phyloP scores from a whole-genome alignment of 2,113 vertebrate species.

The Tragulus kanchil region DNA sequence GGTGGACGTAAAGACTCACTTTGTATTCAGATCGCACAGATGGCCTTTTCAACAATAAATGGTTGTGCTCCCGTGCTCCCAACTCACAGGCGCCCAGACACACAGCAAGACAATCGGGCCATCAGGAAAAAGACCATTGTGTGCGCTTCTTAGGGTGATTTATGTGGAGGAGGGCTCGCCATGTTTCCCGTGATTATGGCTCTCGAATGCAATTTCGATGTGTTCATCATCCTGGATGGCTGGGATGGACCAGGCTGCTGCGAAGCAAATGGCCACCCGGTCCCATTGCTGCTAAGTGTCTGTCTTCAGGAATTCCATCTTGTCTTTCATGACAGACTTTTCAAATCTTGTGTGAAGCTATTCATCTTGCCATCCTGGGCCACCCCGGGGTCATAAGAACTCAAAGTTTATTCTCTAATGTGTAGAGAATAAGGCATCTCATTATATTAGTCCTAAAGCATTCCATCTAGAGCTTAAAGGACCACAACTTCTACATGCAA shows the following conservation, averaged over 20 bases:
- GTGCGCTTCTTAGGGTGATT: constrained; percentile 70
- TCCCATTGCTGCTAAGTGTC: background rate
- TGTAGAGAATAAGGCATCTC: background rate
- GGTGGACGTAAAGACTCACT: constrained; percentile 33
- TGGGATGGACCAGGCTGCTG: background rate
- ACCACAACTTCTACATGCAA: background rate
- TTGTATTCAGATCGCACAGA: constrained; percentile 79
- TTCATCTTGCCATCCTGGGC: background rate
- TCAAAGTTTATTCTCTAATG: background rate
- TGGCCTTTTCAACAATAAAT: constrained; percentile 77
- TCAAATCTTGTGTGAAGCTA: background rate
- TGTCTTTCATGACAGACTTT: background rate
- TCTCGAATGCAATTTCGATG: background rate
- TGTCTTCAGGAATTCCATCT: background rate
- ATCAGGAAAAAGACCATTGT: constrained; percentile 81
- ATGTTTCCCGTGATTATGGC: constrained; percentile 76
- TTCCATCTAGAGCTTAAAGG: background rate
- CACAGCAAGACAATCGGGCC: constrained; percentile 73
- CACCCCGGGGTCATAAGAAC: background rate
- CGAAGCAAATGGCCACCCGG: background rate
- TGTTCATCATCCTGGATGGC: constrained; percentile 48
- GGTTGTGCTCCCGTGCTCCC: constrained; percentile 69
- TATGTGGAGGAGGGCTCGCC: constrained; percentile 64
- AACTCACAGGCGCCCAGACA: constrained; percentile 59
- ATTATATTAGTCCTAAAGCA: background rate